Percentiles rank a stretch among this genome's conserved stretches.
Evolutionary conservation across 2,113 vertebrate genomes (phyloP).

Genomic region (Montifringilla adamsi): DNA sequence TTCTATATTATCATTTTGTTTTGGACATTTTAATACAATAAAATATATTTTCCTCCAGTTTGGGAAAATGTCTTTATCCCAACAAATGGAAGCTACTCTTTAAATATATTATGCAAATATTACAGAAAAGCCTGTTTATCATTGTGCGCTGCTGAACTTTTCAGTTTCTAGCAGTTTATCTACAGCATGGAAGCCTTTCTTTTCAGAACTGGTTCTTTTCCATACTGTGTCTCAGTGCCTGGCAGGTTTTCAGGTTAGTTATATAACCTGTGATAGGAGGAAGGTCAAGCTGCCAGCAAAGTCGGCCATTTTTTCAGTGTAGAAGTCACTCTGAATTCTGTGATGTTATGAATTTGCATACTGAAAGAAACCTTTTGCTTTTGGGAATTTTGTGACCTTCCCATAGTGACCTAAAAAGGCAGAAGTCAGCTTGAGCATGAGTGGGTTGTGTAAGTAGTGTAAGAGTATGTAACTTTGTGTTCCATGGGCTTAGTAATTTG

Average conservation of each 20-base stretch:
- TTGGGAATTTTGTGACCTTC: not conserved
- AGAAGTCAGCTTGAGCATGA: not conserved
- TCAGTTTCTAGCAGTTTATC: not conserved
- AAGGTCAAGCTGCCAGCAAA: conserved; percentile 17
- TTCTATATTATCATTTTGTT: not conserved
- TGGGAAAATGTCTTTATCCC: not conserved
- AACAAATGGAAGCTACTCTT: not conserved
- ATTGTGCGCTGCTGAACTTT: not conserved
- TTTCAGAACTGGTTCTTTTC: conserved; percentile 14
- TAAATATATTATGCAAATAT: not conserved
- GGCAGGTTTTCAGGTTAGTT: conserved; percentile 56
- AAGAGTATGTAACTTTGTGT: not conserved
- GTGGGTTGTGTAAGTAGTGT: not conserved
- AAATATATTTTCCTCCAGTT: not conserved
- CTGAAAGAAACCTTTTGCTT: not conserved
- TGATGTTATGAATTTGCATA: not conserved
- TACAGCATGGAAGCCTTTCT: not conserved
- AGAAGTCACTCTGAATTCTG: not conserved
- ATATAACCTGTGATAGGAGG: not conserved
- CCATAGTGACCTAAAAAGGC: not conserved
- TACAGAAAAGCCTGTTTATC: not conserved
- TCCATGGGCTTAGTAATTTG: not conserved
- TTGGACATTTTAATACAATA: not conserved
- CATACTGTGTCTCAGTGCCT: not conserved
- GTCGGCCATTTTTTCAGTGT: not conserved